A percentile compares a stretch with the other conserved stretches of the same genome.
phyloP scores from a whole-genome alignment of 2,888 invertebrate species.

The Dasysyrphus tricinctus region DNA sequence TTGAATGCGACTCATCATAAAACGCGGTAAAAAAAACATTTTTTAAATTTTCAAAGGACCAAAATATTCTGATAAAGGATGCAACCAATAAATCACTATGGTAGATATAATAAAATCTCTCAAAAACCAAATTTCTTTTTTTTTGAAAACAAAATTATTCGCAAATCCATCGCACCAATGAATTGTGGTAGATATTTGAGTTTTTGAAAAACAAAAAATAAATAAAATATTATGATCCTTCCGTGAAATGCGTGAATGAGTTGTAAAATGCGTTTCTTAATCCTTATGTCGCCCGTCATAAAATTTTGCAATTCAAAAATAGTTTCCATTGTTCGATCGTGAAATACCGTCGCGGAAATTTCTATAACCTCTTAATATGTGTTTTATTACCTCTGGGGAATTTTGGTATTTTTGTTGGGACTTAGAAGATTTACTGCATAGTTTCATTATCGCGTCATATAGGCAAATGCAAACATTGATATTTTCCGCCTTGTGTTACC shows the following conservation, averaged over 20 bases:
- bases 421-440: constrained; percentile 34
- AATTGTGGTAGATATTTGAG: background rate
- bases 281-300: constrained; percentile 32
- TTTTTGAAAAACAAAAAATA: background rate
- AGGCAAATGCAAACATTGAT: background rate
- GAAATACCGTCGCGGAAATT: constrained; percentile 37
- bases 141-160: constrained; percentile 21
- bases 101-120: background rate
- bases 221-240: constrained; percentile 40
- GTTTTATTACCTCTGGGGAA: constrained; percentile 49
- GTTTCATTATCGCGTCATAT: constrained; percentile 49
- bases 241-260: constrained; percentile 18
- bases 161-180: constrained; percentile 14
- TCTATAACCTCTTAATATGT: constrained; percentile 27
- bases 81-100: constrained; percentile 1
- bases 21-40: background rate
- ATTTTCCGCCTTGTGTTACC: constrained; percentile 8
- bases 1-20: background rate
- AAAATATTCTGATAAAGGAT: background rate
- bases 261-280: constrained; percentile 48
- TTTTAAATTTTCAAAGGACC: background rate
- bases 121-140: background rate
- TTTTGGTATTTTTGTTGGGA: constrained; percentile 43
- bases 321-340: constrained; percentile 42
- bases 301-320: constrained; percentile 37